Percentiles rank a stretch among this genome's conserved stretches.
Evolutionary conservation across 2,113 vertebrate species (phyloP).

Genomic region (Gadus chalcogrammus): DNA sequence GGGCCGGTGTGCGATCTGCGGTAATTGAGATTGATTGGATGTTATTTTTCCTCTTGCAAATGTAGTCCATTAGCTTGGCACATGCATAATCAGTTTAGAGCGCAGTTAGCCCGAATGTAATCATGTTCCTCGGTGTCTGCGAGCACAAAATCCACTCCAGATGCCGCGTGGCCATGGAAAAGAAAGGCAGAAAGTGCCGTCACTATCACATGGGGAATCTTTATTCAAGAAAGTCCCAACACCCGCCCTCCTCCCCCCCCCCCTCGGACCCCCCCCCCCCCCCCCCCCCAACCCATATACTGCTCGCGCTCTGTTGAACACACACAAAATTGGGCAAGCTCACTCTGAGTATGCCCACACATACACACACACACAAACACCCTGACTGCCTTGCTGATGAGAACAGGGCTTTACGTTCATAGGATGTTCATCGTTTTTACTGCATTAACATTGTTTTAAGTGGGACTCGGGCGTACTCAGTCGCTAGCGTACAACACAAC

Average conservation of each 20-base stretch:
- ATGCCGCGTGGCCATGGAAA: conserved; percentile 80
- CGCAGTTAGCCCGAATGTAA: conserved; percentile 99
- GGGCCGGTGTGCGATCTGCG: conserved; percentile 89
- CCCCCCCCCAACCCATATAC: conserved; percentile 16
- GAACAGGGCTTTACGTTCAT: conserved; percentile 35
- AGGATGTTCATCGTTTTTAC: conserved; percentile 38
- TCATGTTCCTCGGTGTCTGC: conserved; percentile 99
- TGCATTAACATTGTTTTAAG: conserved; percentile 44
- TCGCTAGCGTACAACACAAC: conserved; percentile 43
- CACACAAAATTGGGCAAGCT: conserved; percentile 55
- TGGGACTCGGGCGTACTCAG: conserved; percentile 35
- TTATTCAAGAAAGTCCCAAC: conserved; percentile 67
- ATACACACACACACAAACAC: conserved; percentile 13
- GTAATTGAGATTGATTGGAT: conserved; percentile 99
- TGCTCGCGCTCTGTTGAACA: conserved; percentile 60
- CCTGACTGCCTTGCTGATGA: conserved; percentile 25
- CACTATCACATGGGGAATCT: conserved; percentile 79
- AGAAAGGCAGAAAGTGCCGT: conserved; percentile 78
- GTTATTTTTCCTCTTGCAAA: conserved; percentile 99
- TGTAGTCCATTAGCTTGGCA: conserved; percentile 99
- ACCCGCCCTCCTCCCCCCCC: conserved; percentile 42
- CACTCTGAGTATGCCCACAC: conserved; percentile 27
- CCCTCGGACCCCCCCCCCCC: conserved; percentile 50
- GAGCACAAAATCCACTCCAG: conserved; percentile 96
- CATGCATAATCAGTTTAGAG: conserved; percentile 99